phyloP scores from a whole-genome alignment of 2,888 invertebrate species.

The Synanthedon vespiformis region DNA sequence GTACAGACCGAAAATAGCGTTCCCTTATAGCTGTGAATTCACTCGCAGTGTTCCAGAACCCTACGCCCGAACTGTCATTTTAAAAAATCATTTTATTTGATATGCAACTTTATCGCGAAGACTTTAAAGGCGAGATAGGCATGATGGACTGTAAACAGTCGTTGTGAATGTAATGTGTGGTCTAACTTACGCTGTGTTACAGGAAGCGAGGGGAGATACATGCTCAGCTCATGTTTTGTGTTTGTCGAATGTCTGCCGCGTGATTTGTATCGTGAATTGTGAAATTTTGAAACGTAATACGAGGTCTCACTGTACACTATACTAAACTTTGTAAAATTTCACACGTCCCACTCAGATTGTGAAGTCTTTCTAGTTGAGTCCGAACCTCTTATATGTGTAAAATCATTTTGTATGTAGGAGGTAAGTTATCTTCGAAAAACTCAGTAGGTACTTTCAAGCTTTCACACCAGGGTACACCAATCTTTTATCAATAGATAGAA shows the following conservation, averaged over 20 bases:
- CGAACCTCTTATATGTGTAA: no score
- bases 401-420: no score
- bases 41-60: conserved; percentile 31
- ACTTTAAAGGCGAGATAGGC: conserved; percentile 15
- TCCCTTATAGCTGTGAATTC: conserved; percentile 41
- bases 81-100: conserved; percentile 18
- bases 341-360: no score
- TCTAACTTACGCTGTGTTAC: conserved; percentile 41
- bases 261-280: conserved; percentile 49
- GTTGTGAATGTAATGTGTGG: conserved; percentile 39
- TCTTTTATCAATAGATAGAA: no score
- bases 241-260: conserved; percentile 38
- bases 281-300: no score
- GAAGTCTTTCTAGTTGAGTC: no score
- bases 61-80: conserved; percentile 16
- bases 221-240: conserved; percentile 34
- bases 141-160: conserved; percentile 16
- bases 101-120: conserved; percentile 30
- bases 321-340: no score
- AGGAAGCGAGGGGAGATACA: conserved; percentile 62
- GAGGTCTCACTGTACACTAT: no score
- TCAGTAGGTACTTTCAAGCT: no score
- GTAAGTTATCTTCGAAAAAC: no score
- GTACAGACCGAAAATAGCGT: conserved; percentile 57
- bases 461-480: no score